Percentiles rank a stretch among this genome's conserved stretches.
Evolutionary conservation across 2,113 vertebrate species (phyloP).

Genomic region (Galeopterus variegatus): DNA sequence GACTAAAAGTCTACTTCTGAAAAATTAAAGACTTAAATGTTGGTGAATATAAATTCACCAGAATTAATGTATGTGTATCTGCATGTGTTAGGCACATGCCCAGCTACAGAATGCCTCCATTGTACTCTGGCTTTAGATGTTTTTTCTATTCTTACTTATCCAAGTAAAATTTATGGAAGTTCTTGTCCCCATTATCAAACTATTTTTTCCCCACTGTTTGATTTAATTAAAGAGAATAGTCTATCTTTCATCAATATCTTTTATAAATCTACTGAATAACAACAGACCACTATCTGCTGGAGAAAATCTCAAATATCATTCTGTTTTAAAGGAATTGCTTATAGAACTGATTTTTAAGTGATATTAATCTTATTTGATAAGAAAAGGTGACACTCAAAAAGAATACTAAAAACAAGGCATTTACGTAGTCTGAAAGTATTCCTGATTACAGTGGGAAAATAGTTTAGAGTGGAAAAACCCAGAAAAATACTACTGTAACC

Average conservation of each 20-base stretch:
- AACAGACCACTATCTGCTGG: background rate
- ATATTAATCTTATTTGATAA: background rate
- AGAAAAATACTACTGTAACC: background rate
- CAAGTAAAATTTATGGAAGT: background rate
- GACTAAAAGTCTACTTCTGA: background rate
- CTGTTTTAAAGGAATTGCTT: slow-evolving; percentile 20
- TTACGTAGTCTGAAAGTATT: background rate
- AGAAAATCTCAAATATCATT: slow-evolving; percentile 29
- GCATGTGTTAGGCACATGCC: background rate
- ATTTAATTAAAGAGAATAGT: slow-evolving; percentile 12
- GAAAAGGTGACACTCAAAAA: background rate
- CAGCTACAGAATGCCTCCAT: background rate
- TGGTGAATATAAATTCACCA: background rate
- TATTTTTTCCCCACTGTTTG: background rate
- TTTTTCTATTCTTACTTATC: background rate
- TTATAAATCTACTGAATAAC: background rate
- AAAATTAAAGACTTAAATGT: slow-evolving; percentile 17
- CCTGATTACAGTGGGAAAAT: background rate
- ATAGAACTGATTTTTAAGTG: background rate
- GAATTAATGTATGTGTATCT: background rate
- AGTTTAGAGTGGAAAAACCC: background rate
- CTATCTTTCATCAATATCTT: background rate
- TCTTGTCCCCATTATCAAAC: background rate
- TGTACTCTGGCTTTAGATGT: background rate
- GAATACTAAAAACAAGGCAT: background rate